These are phyloP conservation scores for Papilio gigon DNA, from an alignment of 2,888 invertebrate species.

Conservation along the genomic window DNA sequence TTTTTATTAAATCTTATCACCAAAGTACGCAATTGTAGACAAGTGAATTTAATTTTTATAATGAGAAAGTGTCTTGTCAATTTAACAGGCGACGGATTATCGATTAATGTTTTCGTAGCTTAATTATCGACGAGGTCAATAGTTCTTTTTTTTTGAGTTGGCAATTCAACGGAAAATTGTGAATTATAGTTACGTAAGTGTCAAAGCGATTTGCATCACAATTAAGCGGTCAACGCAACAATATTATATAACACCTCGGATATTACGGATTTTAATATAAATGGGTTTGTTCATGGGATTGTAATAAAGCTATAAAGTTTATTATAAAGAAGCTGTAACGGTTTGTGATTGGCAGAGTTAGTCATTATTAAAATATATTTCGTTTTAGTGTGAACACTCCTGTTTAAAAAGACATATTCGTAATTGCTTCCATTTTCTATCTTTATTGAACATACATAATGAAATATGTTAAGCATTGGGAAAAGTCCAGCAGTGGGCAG, in stretches of 20 bases:
- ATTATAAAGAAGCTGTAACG: slow-evolving; percentile 4
- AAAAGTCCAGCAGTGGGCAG: too few relatives aligned
- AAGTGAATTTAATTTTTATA: background rate
- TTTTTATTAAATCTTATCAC: background rate
- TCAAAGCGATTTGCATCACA: slow-evolving; percentile 73
- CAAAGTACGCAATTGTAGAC: background rate
- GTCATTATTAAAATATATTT: slow-evolving; percentile 27
- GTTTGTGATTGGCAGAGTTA: slow-evolving; percentile 20
- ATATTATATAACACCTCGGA: slow-evolving; percentile 67
- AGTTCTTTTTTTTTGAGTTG: slow-evolving; percentile 10
- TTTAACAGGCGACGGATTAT: background rate
- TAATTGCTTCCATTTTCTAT: background rate
- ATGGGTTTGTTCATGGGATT: slow-evolving; percentile 19
- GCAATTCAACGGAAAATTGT: slow-evolving; percentile 42
- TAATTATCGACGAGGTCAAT: slow-evolving; percentile 20
- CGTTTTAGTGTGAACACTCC: background rate
- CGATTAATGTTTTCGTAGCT: slow-evolving; percentile 7
- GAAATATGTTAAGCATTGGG: too few relatives aligned
- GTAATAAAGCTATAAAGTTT: slow-evolving; percentile 28
- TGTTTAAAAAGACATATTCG: background rate
- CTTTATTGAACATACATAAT: background rate
- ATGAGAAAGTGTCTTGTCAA: background rate
- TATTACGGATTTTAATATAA: slow-evolving; percentile 45
- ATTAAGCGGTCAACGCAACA: slow-evolving; percentile 59
- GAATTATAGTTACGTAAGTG: slow-evolving; percentile 63